Conservation (phyloP, 2,797 vertebrate genomes). For the Phyllotis vaccarum region DNA sequence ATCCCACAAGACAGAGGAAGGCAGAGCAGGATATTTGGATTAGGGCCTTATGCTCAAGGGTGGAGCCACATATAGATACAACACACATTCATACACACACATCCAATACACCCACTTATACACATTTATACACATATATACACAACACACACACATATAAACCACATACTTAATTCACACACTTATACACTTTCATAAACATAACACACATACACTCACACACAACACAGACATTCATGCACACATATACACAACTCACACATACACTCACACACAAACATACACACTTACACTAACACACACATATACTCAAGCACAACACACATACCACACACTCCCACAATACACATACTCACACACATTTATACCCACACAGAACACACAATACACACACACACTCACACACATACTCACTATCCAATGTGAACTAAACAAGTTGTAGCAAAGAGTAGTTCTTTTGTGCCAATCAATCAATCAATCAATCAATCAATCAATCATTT, state of each 20-base stretch:
- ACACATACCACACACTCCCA: not conserved
- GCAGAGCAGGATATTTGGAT: not conserved
- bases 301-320: not conserved
- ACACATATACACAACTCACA: not conserved
- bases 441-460: not conserved
- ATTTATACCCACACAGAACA: not conserved
- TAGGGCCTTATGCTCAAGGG: not conserved
- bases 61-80: not conserved
- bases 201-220: no score
- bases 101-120: not conserved
- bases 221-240: not conserved
- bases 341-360: not conserved
- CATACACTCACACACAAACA: not conserved
- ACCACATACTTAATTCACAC: no score
- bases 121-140: not conserved
- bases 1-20: not conserved
- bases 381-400: not conserved
- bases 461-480: no score
- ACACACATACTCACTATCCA: not conserved
- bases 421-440: not conserved
- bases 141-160: not conserved
- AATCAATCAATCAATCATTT: not conserved
- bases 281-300: not conserved
- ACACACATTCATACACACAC: not conserved
- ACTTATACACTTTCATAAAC: no score